Evolutionary conservation across 2,888 invertebrate species (phyloP), one percentile per base, ranked within the genome.

Genomic region (Orthosia cruda): DNA sequence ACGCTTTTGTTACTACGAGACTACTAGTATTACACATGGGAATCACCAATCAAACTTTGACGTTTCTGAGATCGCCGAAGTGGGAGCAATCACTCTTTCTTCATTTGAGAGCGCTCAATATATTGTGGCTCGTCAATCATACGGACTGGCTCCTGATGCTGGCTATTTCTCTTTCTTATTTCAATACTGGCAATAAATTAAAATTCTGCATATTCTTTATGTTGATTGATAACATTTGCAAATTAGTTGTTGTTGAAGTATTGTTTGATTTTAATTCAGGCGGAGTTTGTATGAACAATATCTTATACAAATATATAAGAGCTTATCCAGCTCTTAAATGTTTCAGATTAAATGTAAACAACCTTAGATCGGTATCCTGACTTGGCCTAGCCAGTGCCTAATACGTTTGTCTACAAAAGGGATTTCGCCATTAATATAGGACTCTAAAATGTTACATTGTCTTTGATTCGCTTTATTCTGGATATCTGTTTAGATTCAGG

Each of bases 21-120:
- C 96, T 96, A 95, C 96, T 92, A 92, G 96, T 96, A 94, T 96
- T 96, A 96, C 96, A 96, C 96, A 95, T 95, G 96, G 96, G 96
- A 95, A 94, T 93, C 91, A 96, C 96, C 96, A 95, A 96, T 96
- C 96, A 96, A 93, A 93, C 63, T 87, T 91, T 95, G 96, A 96
- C 96, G 93, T 95, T 93, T 95, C 93, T 91, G 94, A 95, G 93
- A 93, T 92, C 91, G 89, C 88, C 89, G 88, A 90, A 91, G 92
- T 89, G 89, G 89, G 91, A 89, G 94, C 92, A 92, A 95, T 95
- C 95, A 93, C 92, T 94, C 94, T 92, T 91, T 92, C 90, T 92
- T 87, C 85, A 85, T 88, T 88, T 88, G 83, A 86, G 91, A 90
- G 86, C 89, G 85, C 87, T 89, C 89, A 90, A 90, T 88, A 90